Conservation (phyloP, 1,140 invertebrate genomes). For the Aphaenogaster floridana region DNA sequence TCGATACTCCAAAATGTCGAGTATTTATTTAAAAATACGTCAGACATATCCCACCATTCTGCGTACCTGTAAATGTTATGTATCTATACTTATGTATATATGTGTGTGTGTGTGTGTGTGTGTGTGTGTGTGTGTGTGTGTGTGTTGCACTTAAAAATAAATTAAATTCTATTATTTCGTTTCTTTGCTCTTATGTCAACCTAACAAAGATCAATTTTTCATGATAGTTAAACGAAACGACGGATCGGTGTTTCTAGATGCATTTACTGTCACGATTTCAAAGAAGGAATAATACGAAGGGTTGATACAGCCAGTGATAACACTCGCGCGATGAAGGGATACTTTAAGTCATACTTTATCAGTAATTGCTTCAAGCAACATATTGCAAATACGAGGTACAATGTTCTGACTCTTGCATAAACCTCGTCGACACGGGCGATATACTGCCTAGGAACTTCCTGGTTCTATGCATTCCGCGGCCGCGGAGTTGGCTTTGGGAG, state of each 20-base stretch:
- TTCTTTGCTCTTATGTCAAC: neutral
- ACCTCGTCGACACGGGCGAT: slow-evolving; percentile 58
- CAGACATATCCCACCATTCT: neutral
- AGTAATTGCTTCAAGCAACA: slow-evolving; percentile 47
- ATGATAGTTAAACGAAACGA: neutral
- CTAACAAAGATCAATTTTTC: neutral
- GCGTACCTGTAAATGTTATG: no score
- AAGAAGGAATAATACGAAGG: neutral
- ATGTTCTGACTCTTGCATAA: slow-evolving; percentile 57
- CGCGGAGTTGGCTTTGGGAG: slow-evolving; percentile 8
- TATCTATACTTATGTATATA: no score
- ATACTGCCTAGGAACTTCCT: slow-evolving; percentile 58
- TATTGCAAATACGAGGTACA: slow-evolving; percentile 33
- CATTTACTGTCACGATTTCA: neutral
- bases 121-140: no score
- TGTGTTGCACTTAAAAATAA: neutral
- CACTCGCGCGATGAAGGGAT: neutral
- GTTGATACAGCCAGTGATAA: slow-evolving; percentile 14
- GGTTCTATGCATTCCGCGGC: slow-evolving; percentile 36
- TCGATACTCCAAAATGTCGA: neutral
- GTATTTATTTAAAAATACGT: neutral
- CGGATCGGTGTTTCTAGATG: neutral
- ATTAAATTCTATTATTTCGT: neutral
- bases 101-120: no score
- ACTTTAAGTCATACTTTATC: slow-evolving; percentile 54